Base-by-base conservation (phyloP, 2,113 vertebrate species). In the Microtus oregoni region DNA sequence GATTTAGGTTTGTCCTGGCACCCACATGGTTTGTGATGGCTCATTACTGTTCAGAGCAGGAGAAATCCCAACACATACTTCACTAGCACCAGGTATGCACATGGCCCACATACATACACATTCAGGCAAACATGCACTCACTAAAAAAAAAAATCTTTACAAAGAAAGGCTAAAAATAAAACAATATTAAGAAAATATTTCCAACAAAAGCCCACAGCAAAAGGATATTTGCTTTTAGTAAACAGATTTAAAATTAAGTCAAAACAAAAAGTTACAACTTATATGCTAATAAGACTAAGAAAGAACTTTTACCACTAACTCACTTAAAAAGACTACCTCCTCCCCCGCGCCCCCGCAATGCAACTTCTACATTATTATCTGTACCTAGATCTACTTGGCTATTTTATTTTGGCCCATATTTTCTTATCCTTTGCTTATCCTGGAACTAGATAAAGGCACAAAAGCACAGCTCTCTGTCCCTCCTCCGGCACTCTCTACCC, bases 371-470 rank as follows among this genome's bases (percentile, higher is more conserved):
- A 95, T 44, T 52, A 95, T 55, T 50, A 90, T 85, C 68, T 91
- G 41, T 68, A 96, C 89, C 68, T 41, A 61, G 8, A 92, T 47
- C 83, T 44, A 76, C 26, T 26, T 96, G 82, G 86, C n/a, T 93
- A 82, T 95, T 89, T 96, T 88, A 88, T 79, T 96, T 73, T 94
- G 88, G 77, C 86, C 92, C 20, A 92, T 47, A 92, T 63, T 50
- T 86, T 77, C n/a, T 89, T 91, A 87, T 68, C 61, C 20, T 83
- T 67, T 67, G 28, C 65, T 89, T 90, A 90, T 32, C 41, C 41
- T 95, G 61, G 94, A 72, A 86, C 38, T 88, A 78, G 83, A 30
- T 88, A 13, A 96, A 97, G 65, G 20, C 28, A 92, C 7, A 58
- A 73, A 92, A 67, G 3, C 17, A 35, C 10, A 38, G 50, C 70